Evolutionary conservation across 1,140 invertebrate genomes (phyloP).

Genomic region (Phthorimaea operculella): DNA sequence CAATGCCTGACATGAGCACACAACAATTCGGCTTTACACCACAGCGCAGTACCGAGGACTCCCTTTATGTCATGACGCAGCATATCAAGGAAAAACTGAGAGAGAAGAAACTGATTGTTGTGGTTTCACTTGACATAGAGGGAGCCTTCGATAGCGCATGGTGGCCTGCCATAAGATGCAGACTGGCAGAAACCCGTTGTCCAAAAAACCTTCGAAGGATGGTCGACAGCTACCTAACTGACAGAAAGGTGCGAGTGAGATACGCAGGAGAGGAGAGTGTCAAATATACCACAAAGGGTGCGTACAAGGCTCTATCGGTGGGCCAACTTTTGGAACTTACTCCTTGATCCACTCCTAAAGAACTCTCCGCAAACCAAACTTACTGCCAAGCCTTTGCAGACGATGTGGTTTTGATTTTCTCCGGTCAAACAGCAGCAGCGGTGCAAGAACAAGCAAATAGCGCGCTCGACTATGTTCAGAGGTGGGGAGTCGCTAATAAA

Average conservation of each 20-base stretch:
- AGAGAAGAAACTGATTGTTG: slow-evolving; percentile 2
- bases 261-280: slow-evolving; percentile 10
- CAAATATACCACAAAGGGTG: slow-evolving; percentile 5
- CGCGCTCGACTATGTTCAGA: background rate
- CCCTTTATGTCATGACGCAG: slow-evolving; percentile 16
- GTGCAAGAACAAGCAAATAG: background rate
- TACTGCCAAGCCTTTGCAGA: slow-evolving; percentile 1
- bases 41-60: slow-evolving; percentile 16
- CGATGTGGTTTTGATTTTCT: background rate
- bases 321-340: too few relatives aligned
- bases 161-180: too few relatives aligned
- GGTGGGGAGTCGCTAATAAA: background rate
- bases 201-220: slow-evolving; percentile 8
- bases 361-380: background rate
- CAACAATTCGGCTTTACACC: slow-evolving; percentile 18
- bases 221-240: slow-evolving; percentile 11
- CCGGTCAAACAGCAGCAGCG: background rate
- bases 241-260: slow-evolving; percentile 10
- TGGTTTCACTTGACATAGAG: slow-evolving; percentile 18
- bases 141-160: background rate
- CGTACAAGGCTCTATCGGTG: too few relatives aligned
- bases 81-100: background rate
- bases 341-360: too few relatives aligned
- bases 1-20: slow-evolving; percentile 3
- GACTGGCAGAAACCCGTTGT: slow-evolving; percentile 8